Conservation (phyloP, 2,888 invertebrate genomes). For the Pyrrhia umbra region DNA sequence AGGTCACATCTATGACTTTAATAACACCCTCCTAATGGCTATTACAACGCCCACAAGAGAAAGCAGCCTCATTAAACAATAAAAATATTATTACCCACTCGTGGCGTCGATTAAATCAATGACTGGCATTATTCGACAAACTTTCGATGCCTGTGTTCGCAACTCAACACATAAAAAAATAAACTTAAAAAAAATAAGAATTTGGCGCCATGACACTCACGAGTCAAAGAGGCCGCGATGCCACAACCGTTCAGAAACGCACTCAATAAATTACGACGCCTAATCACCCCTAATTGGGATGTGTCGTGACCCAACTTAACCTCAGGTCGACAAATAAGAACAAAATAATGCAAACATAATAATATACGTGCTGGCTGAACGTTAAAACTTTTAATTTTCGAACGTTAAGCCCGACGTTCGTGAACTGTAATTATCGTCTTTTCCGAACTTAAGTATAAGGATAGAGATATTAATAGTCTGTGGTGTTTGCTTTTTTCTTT, state of each 20-base stretch:
- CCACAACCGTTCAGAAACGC: slow-evolving; percentile 77
- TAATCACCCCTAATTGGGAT: slow-evolving; percentile 89
- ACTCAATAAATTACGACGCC: slow-evolving; percentile 88
- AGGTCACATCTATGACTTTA: slow-evolving; percentile 57
- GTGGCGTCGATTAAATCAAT: slow-evolving; percentile 64
- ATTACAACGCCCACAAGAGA: slow-evolving; percentile 59
- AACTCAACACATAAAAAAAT: slow-evolving; percentile 80
- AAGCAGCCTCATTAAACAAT: slow-evolving; percentile 61
- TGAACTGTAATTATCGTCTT: slow-evolving; percentile 87
- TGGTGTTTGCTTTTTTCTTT: slow-evolving; percentile 86
- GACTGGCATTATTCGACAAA: slow-evolving; percentile 60
- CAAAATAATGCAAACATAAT: slow-evolving; percentile 89
- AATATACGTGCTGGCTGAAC: slow-evolving; percentile 84
- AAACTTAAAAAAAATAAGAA: slow-evolving; percentile 67
- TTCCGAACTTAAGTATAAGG: slow-evolving; percentile 87
- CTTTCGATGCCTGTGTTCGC: slow-evolving; percentile 75
- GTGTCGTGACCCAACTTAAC: slow-evolving; percentile 89
- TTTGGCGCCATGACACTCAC: slow-evolving; percentile 80
- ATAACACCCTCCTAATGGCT: slow-evolving; percentile 58
- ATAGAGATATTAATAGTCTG: slow-evolving; percentile 88
- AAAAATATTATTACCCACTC: slow-evolving; percentile 61
- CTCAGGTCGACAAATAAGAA: slow-evolving; percentile 84
- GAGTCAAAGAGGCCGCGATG: slow-evolving; percentile 79
- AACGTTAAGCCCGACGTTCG: slow-evolving; percentile 81
- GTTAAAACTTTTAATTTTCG: slow-evolving; percentile 85